These are phyloP conservation scores for Polyodon spathula DNA, from an alignment of 2,113 vertebrate species.

Conservation along the genomic window DNA sequence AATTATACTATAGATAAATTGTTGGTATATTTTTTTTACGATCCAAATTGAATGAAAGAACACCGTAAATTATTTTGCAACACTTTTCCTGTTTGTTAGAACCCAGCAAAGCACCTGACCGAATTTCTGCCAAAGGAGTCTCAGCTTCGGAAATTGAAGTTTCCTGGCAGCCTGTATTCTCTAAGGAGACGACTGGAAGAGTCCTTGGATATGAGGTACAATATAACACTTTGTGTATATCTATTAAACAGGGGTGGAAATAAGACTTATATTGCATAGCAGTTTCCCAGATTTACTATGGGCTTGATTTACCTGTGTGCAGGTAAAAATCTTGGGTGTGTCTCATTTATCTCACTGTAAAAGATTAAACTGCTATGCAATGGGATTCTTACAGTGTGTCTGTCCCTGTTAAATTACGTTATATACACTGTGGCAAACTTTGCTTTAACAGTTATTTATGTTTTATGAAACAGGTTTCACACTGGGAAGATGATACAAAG, in stretches of 20 bases:
- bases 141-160: conserved; percentile 80
- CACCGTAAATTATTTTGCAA: conserved; percentile 27
- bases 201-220: conserved; percentile 89
- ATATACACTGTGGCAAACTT: too few relatives aligned
- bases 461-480: conserved; percentile 62
- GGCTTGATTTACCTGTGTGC: too few relatives aligned
- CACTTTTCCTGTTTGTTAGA: conserved; percentile 56
- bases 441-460: too few relatives aligned
- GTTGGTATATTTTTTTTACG: conserved; percentile 31
- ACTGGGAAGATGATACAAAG: conserved; percentile 81
- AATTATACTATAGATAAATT: too few relatives aligned
- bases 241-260: background rate
- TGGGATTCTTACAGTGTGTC: too few relatives aligned
- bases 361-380: too few relatives aligned
- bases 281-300: too few relatives aligned
- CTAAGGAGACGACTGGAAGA: conserved; percentile 64
- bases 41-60: conserved; percentile 29
- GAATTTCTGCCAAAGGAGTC: conserved; percentile 65
- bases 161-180: conserved; percentile 66
- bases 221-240: conserved; percentile 8
- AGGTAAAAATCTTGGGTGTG: too few relatives aligned
- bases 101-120: conserved; percentile 65
- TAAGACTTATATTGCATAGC: too few relatives aligned
- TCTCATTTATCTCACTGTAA: too few relatives aligned
- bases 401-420: too few relatives aligned